A percentile compares a stretch with the other conserved stretches of the same genome.
Evolutionary conservation across 2,797 vertebrate genomes (phyloP).

Genomic region (Manis javanica): DNA sequence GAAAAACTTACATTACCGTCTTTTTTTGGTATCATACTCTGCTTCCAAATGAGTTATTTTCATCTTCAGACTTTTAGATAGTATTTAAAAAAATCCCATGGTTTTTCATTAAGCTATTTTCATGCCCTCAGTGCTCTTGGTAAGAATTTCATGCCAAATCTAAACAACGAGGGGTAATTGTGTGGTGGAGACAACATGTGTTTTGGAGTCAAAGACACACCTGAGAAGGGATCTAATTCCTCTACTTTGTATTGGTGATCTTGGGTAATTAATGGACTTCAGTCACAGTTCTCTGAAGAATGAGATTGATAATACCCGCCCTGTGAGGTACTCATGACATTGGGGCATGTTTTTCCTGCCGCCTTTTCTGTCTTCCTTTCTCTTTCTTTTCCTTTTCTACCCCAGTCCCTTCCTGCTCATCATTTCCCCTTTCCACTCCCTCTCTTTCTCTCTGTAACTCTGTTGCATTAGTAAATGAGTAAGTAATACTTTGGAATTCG

Average conservation of each 20-base stretch:
- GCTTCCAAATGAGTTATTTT: background rate
- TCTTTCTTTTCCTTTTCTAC: no score
- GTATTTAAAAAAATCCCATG: background rate
- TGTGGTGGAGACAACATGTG: background rate
- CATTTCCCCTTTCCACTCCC: fast-evolving
- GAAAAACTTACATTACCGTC: background rate
- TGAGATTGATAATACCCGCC: background rate
- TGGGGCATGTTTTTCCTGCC: background rate
- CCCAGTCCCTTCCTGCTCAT: fast-evolving
- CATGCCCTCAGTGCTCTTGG: background rate
- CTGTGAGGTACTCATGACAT: background rate
- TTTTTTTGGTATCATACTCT: background rate
- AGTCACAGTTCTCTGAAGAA: background rate
- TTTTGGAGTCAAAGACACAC: background rate
- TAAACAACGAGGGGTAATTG: background rate
- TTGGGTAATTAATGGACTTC: background rate
- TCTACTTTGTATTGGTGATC: background rate
- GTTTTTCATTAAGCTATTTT: background rate
- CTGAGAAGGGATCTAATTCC: background rate
- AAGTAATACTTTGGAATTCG: background rate
- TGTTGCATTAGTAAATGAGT: background rate
- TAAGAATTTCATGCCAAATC: background rate
- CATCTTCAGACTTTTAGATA: background rate
- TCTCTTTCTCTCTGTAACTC: background rate
- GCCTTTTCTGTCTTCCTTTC: background rate